phyloP scores from a whole-genome alignment of 2,888 invertebrate species.

The Axea sp. region DNA sequence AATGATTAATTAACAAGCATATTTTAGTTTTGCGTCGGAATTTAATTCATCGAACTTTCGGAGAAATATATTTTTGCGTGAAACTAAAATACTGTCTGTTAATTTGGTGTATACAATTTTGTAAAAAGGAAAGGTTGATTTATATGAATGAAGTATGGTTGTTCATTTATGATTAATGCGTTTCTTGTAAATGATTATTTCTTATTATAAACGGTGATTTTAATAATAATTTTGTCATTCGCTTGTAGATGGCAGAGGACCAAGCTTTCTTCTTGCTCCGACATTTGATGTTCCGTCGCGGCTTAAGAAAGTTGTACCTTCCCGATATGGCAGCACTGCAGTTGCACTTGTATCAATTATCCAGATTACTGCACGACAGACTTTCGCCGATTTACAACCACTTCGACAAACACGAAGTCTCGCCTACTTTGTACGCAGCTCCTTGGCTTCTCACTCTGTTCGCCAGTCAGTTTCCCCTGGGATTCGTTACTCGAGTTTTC shows the following conservation, averaged over 20 bases:
- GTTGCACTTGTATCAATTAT: slow-evolving; percentile 93
- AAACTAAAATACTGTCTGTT: no score
- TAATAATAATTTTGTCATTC: neutral
- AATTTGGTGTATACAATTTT: no score
- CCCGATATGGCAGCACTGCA: slow-evolving; percentile 97
- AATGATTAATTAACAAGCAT: no score
- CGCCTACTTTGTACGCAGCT: slow-evolving; percentile 96
- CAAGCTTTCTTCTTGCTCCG: slow-evolving; percentile 92
- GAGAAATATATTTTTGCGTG: no score
- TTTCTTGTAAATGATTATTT: no score
- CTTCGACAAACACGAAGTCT: slow-evolving; percentile 92
- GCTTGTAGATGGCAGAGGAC: slow-evolving; percentile 93
- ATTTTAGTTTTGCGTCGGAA: no score
- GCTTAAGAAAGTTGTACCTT: slow-evolving; percentile 92
- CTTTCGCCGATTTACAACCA: slow-evolving; percentile 92
- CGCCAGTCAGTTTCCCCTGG: slow-evolving; percentile 97
- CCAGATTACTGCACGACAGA: slow-evolving; percentile 93
- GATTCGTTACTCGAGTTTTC: slow-evolving; percentile 96
- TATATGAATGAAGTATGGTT: no score
- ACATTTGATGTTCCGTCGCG: slow-evolving; percentile 94
- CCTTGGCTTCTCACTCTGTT: slow-evolving; percentile 98
- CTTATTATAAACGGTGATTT: no score
- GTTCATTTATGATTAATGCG: no score
- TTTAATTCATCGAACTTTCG: no score
- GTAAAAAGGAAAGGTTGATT: no score